These are phyloP conservation scores for Drosophila sp. DNA, from an alignment of 1,140 invertebrate species.

Conservation along the genomic window DNA sequence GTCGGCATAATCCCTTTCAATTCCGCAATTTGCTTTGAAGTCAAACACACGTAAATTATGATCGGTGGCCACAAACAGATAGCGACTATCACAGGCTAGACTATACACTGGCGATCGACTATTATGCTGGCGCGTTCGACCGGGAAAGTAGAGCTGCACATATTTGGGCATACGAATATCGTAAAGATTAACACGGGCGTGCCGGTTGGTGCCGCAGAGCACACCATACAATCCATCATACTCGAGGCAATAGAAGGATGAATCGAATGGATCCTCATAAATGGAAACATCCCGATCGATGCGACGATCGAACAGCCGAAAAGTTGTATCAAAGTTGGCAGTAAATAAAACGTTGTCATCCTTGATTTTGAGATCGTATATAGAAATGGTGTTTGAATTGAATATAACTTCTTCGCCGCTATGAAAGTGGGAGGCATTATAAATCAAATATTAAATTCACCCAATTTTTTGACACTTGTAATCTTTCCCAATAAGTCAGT, in stretches of 20 bases:
- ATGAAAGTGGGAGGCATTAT: constrained; percentile 1
- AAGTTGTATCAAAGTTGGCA: constrained; percentile 87
- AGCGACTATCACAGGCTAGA: constrained; percentile 86
- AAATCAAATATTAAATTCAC: constrained; percentile 15
- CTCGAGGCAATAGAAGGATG: constrained; percentile 87
- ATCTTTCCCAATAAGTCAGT: constrained; percentile 57
- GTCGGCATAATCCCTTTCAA: constrained; percentile 69
- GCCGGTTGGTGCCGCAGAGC: constrained; percentile 86
- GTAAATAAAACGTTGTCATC: constrained; percentile 85
- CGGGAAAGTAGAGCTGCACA: constrained; percentile 84
- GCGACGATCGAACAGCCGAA: constrained; percentile 87
- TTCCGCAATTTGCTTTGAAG: constrained; percentile 83
- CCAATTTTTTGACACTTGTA: constrained; percentile 71
- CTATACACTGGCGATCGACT: constrained; percentile 86
- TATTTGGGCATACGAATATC: constrained; percentile 86
- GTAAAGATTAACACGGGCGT: constrained; percentile 87
- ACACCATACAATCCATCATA: constrained; percentile 86
- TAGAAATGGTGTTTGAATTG: constrained; percentile 67
- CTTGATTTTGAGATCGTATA: constrained; percentile 87
- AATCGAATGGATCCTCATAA: constrained; percentile 87
- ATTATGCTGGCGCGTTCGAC: constrained; percentile 43
- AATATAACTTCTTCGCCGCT: constrained; percentile 61
- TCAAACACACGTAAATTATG: constrained; percentile 85
- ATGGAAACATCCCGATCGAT: constrained; percentile 84
- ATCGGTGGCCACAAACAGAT: constrained; percentile 87